Conservation (phyloP, 2,797 vertebrate species). For the Nannoperca obscura region DNA sequence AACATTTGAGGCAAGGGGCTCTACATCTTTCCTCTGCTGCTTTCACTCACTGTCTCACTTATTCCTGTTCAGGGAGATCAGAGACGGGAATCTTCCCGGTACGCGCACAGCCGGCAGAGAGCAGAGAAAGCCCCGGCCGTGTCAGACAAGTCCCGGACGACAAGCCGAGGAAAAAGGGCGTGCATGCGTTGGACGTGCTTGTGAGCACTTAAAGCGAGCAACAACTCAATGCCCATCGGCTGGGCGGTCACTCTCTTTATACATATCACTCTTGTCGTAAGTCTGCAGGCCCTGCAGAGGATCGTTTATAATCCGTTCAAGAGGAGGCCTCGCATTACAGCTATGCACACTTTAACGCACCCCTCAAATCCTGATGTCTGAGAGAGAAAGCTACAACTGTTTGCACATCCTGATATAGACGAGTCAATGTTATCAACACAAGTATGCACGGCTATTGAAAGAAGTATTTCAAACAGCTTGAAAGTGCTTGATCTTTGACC, state of each 20-base stretch:
- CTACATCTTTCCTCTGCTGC: background rate
- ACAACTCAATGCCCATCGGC: background rate
- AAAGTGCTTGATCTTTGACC: no score
- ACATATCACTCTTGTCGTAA: background rate
- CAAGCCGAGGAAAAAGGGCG: background rate
- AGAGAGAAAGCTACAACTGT: background rate
- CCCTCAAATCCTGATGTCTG: background rate
- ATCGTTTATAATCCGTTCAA: no score
- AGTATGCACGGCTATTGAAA: no score
- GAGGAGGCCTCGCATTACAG: background rate
- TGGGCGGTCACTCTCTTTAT: background rate
- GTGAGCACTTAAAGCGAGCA: background rate
- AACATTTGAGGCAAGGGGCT: background rate
- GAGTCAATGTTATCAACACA: slow-evolving; percentile 3
- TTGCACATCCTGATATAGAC: background rate
- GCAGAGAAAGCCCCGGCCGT: background rate
- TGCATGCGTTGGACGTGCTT: background rate
- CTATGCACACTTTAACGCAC: background rate
- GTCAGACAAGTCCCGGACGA: background rate
- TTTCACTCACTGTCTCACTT: background rate
- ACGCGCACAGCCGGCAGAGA: background rate
- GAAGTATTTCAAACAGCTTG: no score
- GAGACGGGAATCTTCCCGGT: background rate
- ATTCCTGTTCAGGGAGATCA: background rate
- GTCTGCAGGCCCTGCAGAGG: background rate